Evolutionary conservation across 2,113 vertebrate species (phyloP), one percentile per base, ranked within the genome.

Genomic region (Lophotis ruficrista): DNA sequence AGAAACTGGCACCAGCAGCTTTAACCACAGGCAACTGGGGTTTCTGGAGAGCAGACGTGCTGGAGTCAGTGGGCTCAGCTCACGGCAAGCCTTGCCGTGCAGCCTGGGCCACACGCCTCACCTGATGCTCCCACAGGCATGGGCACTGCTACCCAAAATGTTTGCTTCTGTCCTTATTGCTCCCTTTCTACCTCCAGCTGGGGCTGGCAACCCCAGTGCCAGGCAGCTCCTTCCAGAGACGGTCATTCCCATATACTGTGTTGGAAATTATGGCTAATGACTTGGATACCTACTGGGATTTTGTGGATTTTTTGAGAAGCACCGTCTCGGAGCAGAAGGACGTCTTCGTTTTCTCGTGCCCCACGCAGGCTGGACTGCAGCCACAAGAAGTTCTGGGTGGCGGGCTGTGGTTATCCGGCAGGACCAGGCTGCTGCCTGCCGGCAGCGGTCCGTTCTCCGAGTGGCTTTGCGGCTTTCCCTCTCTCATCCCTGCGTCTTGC

Each of bases 281-380:
- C 25, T 56, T 12, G 22, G 93, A 23, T 96, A 98, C 98, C 16
- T 98, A 98, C 98, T 98, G 98, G 64, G 97, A 94, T 65, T 89
- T 98, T 57, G 97, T 83, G 56, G 95, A 22, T 33, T 97, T 98
- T 89, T 96, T 98, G 19, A 97, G 73, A 27, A 98, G 98, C 6
- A 56, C 93, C 0, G 97, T 89, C 86, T 98, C 98, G 0, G 98
- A 98, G 95, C 97, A 98, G 92, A 94, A 97, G 64, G 98, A 80
- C 0, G 94, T n/a, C 84, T 98, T 98, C 1, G 68, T 96, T 78
- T 97, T 98, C 94, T 97, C 96, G 0, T 97, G 97, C 5, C 96
- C 80, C 65, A 90, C 41, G 9, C 97, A 97, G 95, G 97, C 95
- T 65, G 98, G 93, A 28, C 97, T 96, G 97, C 97, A 98, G 93